Conservation (phyloP, 2,113 vertebrate species). For the Vulpes lagopus region DNA sequence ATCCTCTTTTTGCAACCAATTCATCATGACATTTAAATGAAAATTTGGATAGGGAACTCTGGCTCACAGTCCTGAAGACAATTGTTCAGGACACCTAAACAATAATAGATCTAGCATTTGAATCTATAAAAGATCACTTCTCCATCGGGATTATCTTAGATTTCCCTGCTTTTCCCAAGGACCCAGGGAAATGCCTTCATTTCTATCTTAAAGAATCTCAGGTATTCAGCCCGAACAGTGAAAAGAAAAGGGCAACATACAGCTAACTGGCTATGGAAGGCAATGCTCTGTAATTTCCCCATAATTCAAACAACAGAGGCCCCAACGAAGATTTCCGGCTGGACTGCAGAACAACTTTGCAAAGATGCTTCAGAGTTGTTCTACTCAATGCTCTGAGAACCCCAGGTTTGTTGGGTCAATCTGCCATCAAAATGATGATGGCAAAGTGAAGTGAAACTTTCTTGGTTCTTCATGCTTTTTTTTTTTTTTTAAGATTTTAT, state of each 20-base stretch:
- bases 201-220: neutral
- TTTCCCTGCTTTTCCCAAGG: neutral
- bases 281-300: neutral
- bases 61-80: neutral
- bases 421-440: neutral
- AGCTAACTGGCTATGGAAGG: neutral
- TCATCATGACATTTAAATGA: constrained; percentile 64
- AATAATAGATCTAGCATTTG: neutral
- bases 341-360: neutral
- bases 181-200: neutral
- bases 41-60: constrained; percentile 37
- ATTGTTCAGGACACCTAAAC: neutral
- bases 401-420: neutral
- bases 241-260: neutral
- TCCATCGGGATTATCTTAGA: accelerated
- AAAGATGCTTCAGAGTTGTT: neutral
- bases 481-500: no score
- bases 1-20: constrained; percentile 51
- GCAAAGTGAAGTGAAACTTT: constrained; percentile 22
- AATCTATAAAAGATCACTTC: neutral
- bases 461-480: neutral
- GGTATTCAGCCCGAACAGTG: constrained; percentile 36
- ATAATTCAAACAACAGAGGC: neutral
- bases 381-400: neutral
- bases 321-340: neutral